Base-by-base conservation (phyloP, 2,113 vertebrate genomes). In the Tiliqua scincoides region DNA sequence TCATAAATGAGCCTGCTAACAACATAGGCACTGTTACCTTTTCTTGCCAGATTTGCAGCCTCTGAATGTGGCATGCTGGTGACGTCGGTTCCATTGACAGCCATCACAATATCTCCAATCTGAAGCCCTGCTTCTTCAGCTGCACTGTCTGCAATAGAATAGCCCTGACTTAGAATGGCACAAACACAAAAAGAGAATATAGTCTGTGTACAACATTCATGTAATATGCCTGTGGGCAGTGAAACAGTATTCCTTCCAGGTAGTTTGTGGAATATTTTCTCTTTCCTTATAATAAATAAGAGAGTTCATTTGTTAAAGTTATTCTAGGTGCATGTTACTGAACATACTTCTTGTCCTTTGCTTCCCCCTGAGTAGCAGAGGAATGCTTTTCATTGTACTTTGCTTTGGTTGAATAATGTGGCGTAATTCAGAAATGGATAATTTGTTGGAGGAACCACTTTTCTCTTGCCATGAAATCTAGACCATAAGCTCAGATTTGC, bases 61-160 rank as follows among this genome's bases (percentile, higher is more conserved):
- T 98, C 98, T 43, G 98, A 98, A 20, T 98, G 98, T 80, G 97
- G 97, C 62, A 96, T 95, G 20, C 96, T 97, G 73, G 97, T 98
- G 88, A 99, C 98, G 91, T 99, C 97, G 0, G 96, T 98, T 84
- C 98, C 98, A 8, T 98, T 99, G 80, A 99, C 97, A 74, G 97
- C 96, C 87, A 98, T 92, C 76, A 98, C 96, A 72, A 95, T 96
- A 74, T 99, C 98, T 87, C 98, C 98, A 0, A 98, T 96, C 81
- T 97, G 96, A 71, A 99, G 96, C 2, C 98, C 97, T 0, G 98
- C 97, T 94, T 99, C 98, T 88, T 99, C 97, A 27, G 98, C 98
- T 0, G 97, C 96, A 4, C 97, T 97, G 89, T 99, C 98, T 99
- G 90, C 59, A 94, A 93, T 6, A 4, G 84, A 91, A 77, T 72